A percentile compares a stretch with the other conserved stretches of the same genome.
Evolutionary conservation across 2,888 invertebrate genomes (phyloP).

Genomic region (Ochropacha duplaris): DNA sequence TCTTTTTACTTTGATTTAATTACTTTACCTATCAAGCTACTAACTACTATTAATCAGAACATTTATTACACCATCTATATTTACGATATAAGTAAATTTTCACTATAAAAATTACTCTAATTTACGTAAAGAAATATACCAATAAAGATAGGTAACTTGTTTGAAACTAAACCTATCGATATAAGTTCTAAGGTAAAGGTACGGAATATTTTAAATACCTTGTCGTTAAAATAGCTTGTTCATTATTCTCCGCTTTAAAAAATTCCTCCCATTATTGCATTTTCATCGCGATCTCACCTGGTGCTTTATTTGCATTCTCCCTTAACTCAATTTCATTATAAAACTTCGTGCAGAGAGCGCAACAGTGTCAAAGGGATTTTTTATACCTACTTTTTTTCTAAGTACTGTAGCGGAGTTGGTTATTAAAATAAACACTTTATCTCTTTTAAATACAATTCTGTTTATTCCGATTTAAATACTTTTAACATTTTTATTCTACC

Average conservation of each 20-base stretch:
- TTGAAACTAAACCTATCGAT: background rate
- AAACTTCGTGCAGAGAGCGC: background rate
- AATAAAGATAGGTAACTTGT: background rate
- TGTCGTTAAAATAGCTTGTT: constrained; percentile 23
- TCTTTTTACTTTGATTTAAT: no score
- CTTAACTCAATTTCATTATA: background rate
- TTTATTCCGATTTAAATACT: no score
- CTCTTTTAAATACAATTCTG: no score
- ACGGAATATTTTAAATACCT: background rate
- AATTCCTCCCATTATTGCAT: background rate
- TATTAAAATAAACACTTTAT: no score
- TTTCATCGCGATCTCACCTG: background rate
- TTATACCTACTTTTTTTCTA: background rate
- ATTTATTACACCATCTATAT: no score
- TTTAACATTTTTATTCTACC: no score
- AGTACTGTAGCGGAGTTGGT: no score
- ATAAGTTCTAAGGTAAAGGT: background rate
- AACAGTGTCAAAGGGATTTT: background rate
- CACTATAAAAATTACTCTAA: no score
- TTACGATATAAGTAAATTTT: no score
- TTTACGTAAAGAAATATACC: no score
- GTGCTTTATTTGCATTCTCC: background rate
- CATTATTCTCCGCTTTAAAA: background rate
- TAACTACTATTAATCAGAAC: no score
- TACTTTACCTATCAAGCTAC: no score